Evolutionary conservation across 1,140 invertebrate genomes (phyloP).

Genomic region (Phortica variegata): DNA sequence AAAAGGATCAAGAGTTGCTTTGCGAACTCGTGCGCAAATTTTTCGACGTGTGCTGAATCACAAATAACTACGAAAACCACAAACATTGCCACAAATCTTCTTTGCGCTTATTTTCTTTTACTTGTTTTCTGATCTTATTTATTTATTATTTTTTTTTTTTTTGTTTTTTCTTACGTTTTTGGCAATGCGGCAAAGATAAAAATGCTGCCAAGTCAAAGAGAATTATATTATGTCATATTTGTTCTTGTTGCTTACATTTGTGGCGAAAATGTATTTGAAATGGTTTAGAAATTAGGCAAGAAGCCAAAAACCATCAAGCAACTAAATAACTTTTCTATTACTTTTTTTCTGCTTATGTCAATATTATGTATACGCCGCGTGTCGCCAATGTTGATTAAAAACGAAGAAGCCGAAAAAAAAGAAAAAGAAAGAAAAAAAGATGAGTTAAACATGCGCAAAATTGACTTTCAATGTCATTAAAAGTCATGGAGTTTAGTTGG

Average conservation of each 20-base stretch:
- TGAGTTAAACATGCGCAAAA: conserved; percentile 12
- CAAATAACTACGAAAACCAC: conserved; percentile 27
- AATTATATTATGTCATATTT: no score
- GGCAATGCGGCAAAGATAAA: conserved; percentile 9
- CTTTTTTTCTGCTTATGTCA: background rate
- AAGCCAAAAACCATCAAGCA: background rate
- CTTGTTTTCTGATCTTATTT: no score
- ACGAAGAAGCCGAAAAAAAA: background rate
- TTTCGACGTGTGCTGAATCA: conserved; percentile 51
- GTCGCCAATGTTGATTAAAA: background rate
- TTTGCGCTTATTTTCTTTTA: no score
- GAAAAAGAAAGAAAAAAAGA: background rate
- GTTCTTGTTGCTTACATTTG: background rate
- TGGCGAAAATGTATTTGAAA: background rate
- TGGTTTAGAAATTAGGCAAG: background rate
- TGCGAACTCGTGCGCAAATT: conserved; percentile 54
- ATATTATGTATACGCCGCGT: background rate
- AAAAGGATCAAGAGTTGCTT: conserved; percentile 55
- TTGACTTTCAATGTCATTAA: background rate
- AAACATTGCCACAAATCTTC: no score
- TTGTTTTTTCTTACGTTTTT: no score
- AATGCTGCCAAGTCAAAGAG: background rate
- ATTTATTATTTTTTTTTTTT: no score
- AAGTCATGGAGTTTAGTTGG: background rate
- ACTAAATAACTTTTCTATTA: background rate